Evolutionary conservation across 1,140 invertebrate species (phyloP).

Genomic region (Hirudo medicinalis): DNA sequence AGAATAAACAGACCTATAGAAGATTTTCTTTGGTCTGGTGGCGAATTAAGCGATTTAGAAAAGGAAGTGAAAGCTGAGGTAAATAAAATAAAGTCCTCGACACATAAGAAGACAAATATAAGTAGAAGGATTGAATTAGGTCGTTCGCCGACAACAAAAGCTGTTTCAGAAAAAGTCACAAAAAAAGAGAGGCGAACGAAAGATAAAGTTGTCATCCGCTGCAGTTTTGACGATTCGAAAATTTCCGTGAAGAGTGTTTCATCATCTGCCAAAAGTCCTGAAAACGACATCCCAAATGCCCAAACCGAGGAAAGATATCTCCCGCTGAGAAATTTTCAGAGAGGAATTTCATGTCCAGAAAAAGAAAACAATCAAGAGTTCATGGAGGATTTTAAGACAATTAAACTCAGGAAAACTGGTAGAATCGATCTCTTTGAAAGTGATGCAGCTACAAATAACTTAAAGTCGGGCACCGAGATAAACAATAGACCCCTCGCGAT

Average conservation of each 20-base stretch:
- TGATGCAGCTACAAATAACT: neutral
- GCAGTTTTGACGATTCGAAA: neutral
- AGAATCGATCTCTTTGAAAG: slow-evolving; percentile 1
- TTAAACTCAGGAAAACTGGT: slow-evolving; percentile 5
- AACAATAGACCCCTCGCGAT: too few relatives aligned
- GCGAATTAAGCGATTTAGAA: slow-evolving; percentile 6
- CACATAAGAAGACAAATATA: neutral
- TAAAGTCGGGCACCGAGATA: too few relatives aligned
- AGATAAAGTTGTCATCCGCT: neutral
- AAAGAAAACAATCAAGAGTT: slow-evolving; percentile 8
- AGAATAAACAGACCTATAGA: slow-evolving; percentile 5
- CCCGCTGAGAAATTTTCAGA: neutral
- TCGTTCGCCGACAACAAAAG: neutral
- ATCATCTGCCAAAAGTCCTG: neutral
- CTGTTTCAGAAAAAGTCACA: neutral
- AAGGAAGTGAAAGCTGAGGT: neutral
- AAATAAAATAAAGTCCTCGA: neutral
- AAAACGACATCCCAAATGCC: neutral
- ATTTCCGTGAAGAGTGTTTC: neutral
- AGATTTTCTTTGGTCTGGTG: slow-evolving; percentile 4
- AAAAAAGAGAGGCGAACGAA: neutral
- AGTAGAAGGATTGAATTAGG: neutral
- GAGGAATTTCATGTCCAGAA: slow-evolving; percentile 8
- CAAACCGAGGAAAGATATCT: neutral
- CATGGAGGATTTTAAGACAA: slow-evolving; percentile 5